A percentile compares a stretch with the other conserved stretches of the same genome.
phyloP scores from a whole-genome alignment of 1,140 invertebrate genomes.

The Bombus huntii region DNA sequence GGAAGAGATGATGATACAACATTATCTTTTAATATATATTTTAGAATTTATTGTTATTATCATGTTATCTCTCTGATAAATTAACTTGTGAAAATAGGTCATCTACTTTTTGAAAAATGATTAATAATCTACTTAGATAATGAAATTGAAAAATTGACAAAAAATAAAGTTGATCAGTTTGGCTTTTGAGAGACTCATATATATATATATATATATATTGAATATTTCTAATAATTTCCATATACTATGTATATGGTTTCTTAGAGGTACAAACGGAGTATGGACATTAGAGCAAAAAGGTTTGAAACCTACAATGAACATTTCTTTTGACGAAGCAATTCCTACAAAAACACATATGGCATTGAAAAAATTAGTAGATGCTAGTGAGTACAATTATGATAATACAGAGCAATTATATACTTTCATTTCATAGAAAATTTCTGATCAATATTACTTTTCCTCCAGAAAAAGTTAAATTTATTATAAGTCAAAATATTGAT shows the following conservation, averaged over 20 bases:
- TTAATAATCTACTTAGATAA: neutral
- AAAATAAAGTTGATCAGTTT: neutral
- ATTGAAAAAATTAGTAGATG: constrained; percentile 90
- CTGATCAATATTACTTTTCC: constrained; percentile 23
- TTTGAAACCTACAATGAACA: constrained; percentile 91
- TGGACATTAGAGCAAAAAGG: constrained; percentile 99
- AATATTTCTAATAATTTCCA: constrained; percentile 2
- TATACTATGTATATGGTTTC: constrained; percentile 43
- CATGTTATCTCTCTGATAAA: neutral
- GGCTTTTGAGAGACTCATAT: neutral
- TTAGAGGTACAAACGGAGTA: constrained; percentile 96
- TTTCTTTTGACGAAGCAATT: constrained; percentile 95
- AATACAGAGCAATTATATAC: fast-evolving
- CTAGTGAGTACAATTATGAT: constrained; percentile 75
- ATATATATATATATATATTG: neutral
- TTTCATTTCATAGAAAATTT: neutral
- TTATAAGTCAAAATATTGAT: constrained; percentile 99
- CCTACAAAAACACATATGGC: constrained; percentile 98
- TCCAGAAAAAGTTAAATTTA: constrained; percentile 90
- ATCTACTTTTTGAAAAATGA: neutral
- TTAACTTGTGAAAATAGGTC: neutral
- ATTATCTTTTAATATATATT: neutral
- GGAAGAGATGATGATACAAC: neutral
- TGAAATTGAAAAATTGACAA: neutral
- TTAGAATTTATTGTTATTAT: neutral